phyloP scores from a whole-genome alignment of 1,140 invertebrate species.

The Drosophila funebris region DNA sequence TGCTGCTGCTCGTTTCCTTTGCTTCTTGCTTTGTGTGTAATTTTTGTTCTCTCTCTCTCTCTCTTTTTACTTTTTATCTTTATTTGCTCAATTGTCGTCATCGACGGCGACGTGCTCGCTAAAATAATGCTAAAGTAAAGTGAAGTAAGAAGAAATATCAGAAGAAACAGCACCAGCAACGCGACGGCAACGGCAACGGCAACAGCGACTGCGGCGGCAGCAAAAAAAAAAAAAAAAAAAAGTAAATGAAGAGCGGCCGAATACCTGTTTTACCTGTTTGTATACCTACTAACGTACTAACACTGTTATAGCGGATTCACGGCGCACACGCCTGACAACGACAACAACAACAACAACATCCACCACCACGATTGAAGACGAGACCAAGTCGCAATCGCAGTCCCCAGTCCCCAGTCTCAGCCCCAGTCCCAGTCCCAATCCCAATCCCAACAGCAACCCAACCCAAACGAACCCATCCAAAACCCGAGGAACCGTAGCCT shows the following conservation, averaged over 20 bases:
- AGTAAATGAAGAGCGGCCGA: constrained; percentile 67
- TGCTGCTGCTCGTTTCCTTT: constrained; percentile 17
- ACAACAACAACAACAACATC: constrained; percentile 16
- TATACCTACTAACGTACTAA: constrained; percentile 84
- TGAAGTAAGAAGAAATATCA: constrained; percentile 60
- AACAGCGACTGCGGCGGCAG: constrained; percentile 8
- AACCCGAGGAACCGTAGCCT: neutral
- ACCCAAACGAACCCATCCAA: neutral
- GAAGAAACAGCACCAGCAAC: constrained; percentile 24
- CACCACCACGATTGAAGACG: constrained; percentile 50
- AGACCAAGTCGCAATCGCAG: constrained; percentile 32
- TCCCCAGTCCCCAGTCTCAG: neutral
- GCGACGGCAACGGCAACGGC: neutral
- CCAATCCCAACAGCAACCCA: constrained; percentile 3
- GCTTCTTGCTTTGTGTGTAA: constrained; percentile 17
- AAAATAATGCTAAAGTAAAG: constrained; percentile 79
- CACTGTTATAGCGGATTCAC: constrained; percentile 84
- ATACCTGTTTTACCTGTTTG: constrained; percentile 84
- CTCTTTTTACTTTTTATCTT: constrained; percentile 59
- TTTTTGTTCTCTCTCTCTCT: constrained; percentile 1
- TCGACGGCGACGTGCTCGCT: constrained; percentile 59
- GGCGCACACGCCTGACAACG: constrained; percentile 64
- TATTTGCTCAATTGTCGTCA: constrained; percentile 79
- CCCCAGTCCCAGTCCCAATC: constrained; percentile 1
- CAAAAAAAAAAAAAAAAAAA: constrained; percentile 44